phyloP scores from a whole-genome alignment of 2,113 vertebrate genomes.

The Paramisgurnus dabryanus region DNA sequence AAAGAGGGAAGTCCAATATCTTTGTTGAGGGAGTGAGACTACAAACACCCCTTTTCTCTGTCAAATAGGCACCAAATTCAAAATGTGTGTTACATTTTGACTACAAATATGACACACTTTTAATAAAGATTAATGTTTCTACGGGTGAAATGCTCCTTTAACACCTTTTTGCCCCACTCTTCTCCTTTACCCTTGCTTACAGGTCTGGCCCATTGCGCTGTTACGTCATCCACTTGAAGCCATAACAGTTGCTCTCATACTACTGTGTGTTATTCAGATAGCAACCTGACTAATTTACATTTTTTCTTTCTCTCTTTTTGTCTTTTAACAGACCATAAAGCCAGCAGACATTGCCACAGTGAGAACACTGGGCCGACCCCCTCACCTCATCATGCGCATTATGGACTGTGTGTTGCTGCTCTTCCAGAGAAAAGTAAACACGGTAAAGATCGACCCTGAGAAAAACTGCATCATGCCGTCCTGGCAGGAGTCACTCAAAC shows the following conservation, averaged over 20 bases:
- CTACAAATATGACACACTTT: too few species aligned
- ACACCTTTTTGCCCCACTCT: background rate
- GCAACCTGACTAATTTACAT: background rate
- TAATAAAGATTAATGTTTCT: too few species aligned
- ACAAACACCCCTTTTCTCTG: too few species aligned
- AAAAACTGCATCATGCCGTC: conserved; percentile 82
- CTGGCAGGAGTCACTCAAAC: conserved; percentile 94
- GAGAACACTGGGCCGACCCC: conserved; percentile 88
- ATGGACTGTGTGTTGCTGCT: conserved; percentile 97
- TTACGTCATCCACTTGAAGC: background rate
- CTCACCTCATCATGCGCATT: conserved; percentile 97
- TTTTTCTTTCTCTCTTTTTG: conserved; percentile 34
- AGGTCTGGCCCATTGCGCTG: too few species aligned
- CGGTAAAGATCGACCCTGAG: conserved; percentile 83
- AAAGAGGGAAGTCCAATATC: too few species aligned
- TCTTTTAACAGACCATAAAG: conserved; percentile 85
- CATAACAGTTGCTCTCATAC: background rate
- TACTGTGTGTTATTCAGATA: background rate
- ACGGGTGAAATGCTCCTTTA: too few species aligned
- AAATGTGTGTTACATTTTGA: too few species aligned
- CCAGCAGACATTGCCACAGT: conserved; percentile 93
- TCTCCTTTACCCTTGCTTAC: background rate
- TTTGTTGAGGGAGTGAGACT: too few species aligned
- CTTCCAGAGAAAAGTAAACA: conserved; percentile 85
- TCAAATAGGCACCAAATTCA: too few species aligned